These are phyloP conservation scores for Vombatus ursinus DNA, from an alignment of 2,113 vertebrate genomes.

Conservation along the genomic window DNA sequence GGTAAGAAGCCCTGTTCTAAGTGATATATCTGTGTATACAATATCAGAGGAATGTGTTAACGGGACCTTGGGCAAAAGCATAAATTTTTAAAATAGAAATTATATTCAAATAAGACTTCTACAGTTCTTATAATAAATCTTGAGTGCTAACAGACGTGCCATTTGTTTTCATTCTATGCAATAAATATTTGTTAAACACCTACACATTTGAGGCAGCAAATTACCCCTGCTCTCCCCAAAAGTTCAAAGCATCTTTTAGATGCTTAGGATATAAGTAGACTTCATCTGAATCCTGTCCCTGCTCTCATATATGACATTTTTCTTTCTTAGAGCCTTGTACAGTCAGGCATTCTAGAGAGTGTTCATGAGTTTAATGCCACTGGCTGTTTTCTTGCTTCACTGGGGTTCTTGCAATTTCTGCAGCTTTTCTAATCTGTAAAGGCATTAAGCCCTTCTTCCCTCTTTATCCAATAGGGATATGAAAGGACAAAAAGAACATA, in stretches of 20 bases:
- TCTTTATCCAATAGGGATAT: neutral
- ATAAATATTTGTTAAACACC: neutral
- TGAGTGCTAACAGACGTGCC: neutral
- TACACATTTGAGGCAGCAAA: neutral
- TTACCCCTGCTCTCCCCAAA: neutral
- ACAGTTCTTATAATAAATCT: neutral
- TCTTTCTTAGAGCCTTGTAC: neutral
- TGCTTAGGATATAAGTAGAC: neutral
- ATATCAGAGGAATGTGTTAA: neutral
- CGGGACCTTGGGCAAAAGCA: neutral
- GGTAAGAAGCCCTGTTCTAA: too few relatives aligned
- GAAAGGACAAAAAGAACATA: too few relatives aligned
- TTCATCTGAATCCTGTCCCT: neutral
- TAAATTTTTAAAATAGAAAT: neutral
- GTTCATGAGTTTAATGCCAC: neutral
- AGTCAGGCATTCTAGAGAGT: neutral
- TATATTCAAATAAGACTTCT: neutral
- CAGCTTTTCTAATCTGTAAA: neutral
- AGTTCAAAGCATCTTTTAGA: neutral
- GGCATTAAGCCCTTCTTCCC: too few relatives aligned
- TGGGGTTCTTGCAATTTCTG: neutral
- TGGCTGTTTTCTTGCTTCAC: neutral
- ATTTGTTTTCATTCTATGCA: neutral
- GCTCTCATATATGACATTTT: neutral
- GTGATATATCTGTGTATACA: neutral